Evolutionary conservation across 2,888 invertebrate genomes (phyloP), one percentile per base, ranked within the genome.

Genomic region (Mesochorus sp.): DNA sequence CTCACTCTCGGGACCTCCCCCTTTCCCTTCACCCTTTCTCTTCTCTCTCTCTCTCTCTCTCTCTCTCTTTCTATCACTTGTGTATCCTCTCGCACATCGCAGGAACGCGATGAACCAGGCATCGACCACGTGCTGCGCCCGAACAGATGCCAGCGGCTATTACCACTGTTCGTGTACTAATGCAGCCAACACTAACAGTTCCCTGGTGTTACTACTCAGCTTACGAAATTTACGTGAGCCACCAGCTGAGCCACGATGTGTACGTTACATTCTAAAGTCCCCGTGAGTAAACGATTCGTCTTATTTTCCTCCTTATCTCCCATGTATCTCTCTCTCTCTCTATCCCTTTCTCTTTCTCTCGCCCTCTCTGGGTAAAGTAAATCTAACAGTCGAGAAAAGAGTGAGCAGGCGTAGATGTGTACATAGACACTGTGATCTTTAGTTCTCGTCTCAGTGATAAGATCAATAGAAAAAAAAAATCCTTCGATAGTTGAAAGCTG

Each of bases 251-350:
- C 17, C 10, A 44, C 10, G 19, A 14, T 28, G 12, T 21, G 21
- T n/a, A 57, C 24, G 59, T 31, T 42, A 21, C 28, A 51, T n/a
- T n/a, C 24, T 10, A 10, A 51, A 3, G 24, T 37, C 55, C 47
- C 51, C 59, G 72, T 76, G 66, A 73, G 68, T 76, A 64, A 70
- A 62, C 76, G 73, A n/a, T n/a, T n/a, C n/a, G n/a, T n/a, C n/a
- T n/a, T n/a, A n/a, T n/a, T n/a, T n/a, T n/a, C n/a, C n/a, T n/a
- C n/a, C n/a, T n/a, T n/a, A n/a, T n/a, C n/a, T n/a, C n/a, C n/a
- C n/a, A n/a, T n/a, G n/a, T n/a, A n/a, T n/a, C n/a, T n/a, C n/a
- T n/a, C n/a, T n/a, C n/a, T n/a, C n/a, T n/a, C n/a, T n/a, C n/a
- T n/a, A n/a, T n/a, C n/a, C n/a, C n/a, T n/a, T n/a, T n/a, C n/a